A percentile compares a stretch with the other conserved stretches of the same genome.
phyloP scores from a whole-genome alignment of 2,888 invertebrate genomes.

The Helleia helle region DNA sequence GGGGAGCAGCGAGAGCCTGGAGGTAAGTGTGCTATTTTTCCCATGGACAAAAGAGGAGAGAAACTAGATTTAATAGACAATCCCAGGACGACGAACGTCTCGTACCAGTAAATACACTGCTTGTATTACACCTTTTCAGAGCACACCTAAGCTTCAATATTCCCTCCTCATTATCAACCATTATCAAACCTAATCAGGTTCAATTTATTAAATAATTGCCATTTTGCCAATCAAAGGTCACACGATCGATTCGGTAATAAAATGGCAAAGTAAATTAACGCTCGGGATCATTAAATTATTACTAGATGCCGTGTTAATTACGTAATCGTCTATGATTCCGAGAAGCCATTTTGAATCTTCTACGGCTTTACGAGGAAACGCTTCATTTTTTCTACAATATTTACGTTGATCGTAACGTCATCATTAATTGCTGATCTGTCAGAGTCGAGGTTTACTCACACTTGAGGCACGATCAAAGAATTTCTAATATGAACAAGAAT shows the following conservation, averaged over 20 bases:
- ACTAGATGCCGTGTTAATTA: constrained; percentile 37
- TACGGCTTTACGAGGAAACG: constrained; percentile 44
- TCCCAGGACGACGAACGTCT: too few species aligned
- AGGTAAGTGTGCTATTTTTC: too few species aligned
- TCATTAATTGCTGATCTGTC: constrained; percentile 29
- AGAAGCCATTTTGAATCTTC: constrained; percentile 53
- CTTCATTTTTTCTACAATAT: constrained; percentile 34
- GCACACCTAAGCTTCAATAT: too few species aligned
- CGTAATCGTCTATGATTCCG: constrained; percentile 54
- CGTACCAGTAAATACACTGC: too few species aligned
- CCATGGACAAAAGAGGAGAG: too few species aligned
- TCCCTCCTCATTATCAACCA: not conserved
- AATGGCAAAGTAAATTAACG: not conserved
- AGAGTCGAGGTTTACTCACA: constrained; percentile 12
- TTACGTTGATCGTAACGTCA: constrained; percentile 46
- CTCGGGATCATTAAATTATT: constrained; percentile 29
- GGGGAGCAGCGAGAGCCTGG: too few species aligned
- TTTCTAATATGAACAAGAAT: constrained; percentile 15
- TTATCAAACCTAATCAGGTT: too few species aligned
- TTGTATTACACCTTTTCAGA: too few species aligned
- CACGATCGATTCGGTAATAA: not conserved
- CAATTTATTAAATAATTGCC: too few species aligned
- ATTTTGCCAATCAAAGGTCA: constrained; percentile 1
- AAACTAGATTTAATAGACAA: too few species aligned
- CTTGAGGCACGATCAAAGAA: constrained; percentile 16